Conservation (phyloP, 2,797 vertebrate genomes). For the Scarus forsteni region DNA sequence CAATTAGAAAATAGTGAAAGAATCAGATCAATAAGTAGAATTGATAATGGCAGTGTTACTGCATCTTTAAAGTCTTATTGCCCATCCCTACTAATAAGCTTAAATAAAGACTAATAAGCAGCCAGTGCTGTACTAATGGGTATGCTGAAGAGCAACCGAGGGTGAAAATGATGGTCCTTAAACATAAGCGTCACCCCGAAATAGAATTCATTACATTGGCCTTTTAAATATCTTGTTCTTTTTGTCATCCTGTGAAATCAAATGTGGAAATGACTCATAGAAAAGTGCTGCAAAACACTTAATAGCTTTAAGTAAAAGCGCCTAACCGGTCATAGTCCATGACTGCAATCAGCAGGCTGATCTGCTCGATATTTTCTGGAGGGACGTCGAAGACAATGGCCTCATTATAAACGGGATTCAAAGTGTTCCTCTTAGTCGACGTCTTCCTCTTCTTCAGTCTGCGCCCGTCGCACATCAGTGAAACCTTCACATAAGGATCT, state of each 20-base stretch:
- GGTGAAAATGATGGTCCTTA: no score
- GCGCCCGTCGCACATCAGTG: conserved; percentile 96
- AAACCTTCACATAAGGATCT: conserved; percentile 99
- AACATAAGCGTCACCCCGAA: no score
- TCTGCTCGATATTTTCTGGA: conserved; percentile 98
- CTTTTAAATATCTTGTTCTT: background rate
- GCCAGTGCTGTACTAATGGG: no score
- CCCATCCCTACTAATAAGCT: no score
- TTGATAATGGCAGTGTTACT: no score
- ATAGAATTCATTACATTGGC: background rate
- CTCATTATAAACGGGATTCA: conserved; percentile 99
- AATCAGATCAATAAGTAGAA: no score
- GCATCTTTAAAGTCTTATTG: no score
- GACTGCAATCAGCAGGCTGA: conserved; percentile 96
- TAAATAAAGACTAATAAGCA: no score
- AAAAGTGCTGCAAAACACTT: conserved; percentile 16
- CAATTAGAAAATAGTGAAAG: no score
- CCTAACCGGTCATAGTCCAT: conserved; percentile 99
- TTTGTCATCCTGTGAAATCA: conserved; percentile 2
- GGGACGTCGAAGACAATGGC: conserved; percentile 99
- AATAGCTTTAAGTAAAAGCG: conserved; percentile 27
- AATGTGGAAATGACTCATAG: conserved; percentile 9
- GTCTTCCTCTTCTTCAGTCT: conserved; percentile 98
- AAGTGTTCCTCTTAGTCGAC: conserved; percentile 97
- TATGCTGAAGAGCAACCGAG: no score